Evolutionary conservation across 2,113 vertebrate genomes (phyloP).

Genomic region (Nicator chloris): DNA sequence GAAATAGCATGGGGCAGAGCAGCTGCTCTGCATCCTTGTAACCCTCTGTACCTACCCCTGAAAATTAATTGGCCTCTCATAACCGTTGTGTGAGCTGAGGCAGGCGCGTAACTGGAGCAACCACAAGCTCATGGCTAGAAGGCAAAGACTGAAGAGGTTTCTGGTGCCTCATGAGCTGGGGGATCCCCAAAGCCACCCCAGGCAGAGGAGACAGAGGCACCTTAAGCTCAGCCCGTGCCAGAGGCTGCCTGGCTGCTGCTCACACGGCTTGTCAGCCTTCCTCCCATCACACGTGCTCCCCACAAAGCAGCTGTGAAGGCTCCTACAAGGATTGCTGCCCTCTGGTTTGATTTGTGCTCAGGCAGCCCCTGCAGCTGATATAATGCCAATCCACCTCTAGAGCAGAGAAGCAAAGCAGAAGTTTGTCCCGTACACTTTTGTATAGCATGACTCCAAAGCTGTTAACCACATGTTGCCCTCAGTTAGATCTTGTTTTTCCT

Average conservation of each 20-base stretch:
- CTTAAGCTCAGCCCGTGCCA: background rate
- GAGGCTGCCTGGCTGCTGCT: background rate
- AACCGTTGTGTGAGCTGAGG: background rate
- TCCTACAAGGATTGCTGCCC: background rate
- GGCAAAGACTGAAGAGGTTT: background rate
- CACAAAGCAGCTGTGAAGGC: background rate
- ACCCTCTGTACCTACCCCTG: background rate
- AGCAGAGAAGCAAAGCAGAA: background rate
- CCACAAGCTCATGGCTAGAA: background rate
- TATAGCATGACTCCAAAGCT: background rate
- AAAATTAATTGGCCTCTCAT: background rate
- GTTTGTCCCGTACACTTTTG: background rate
- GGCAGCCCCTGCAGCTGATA: background rate
- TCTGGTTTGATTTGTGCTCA: background rate
- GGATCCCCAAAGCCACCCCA: background rate
- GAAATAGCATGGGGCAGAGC: background rate
- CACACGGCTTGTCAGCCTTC: fast-evolving
- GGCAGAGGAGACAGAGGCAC: background rate
- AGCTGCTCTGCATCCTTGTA: background rate
- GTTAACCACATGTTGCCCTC: background rate
- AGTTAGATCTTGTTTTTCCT: background rate
- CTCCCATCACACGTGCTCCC: background rate
- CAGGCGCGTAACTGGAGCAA: background rate
- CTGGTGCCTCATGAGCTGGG: background rate
- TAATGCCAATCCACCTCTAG: background rate